Percentiles rank a stretch among this genome's conserved stretches.
These are phyloP conservation scores for Phocoena phocoena DNA, from an alignment of 2,113 vertebrate species.

Conservation along the genomic window DNA sequence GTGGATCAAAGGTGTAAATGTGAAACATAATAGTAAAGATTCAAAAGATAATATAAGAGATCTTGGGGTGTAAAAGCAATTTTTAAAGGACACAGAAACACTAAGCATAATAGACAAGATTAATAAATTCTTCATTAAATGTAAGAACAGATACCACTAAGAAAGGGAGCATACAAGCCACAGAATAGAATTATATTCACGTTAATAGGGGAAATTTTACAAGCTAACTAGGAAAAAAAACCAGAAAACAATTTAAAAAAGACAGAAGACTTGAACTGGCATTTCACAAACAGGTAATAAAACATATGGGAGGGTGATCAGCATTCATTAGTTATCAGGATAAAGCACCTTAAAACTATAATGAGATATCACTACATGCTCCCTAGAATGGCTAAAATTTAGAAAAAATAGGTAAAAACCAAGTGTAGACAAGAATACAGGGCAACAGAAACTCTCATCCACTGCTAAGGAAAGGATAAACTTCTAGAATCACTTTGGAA, in stretches of 20 bases:
- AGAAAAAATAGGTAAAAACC: neutral
- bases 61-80: neutral
- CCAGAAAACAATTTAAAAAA: neutral
- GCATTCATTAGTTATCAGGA: neutral
- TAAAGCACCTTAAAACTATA: neutral
- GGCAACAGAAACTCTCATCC: neutral
- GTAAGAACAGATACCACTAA: neutral
- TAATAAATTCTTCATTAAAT: neutral
- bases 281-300: neutral
- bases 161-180: neutral
- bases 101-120: neutral
- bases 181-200: neutral
- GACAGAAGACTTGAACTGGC: neutral
- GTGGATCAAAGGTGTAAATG: neutral
- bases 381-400: neutral
- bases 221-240: neutral
- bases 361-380: neutral
- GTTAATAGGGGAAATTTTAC: neutral
- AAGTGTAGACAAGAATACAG: neutral
- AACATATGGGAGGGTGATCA: neutral
- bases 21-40: neutral
- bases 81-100: neutral
- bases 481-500: neutral
- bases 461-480: neutral
- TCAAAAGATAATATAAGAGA: neutral